Base-by-base conservation (phyloP, 2,888 invertebrate genomes). In the Sinelater perroti region DNA sequence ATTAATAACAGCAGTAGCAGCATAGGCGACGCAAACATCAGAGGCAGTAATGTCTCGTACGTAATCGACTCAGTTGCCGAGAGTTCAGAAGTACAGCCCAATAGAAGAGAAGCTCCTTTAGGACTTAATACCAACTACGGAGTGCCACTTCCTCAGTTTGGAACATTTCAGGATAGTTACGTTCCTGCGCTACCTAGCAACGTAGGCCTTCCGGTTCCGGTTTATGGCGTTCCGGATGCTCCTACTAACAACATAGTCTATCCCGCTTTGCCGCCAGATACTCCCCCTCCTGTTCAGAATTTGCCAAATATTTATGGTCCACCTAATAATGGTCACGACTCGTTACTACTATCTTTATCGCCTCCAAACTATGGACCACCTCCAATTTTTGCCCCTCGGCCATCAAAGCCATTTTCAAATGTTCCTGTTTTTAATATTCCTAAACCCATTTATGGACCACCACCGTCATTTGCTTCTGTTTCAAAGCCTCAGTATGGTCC, bases 171-270 rank as follows among this genome's bases (percentile, higher is more conserved):
- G 11, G 70, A 75, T 57, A 67, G 75, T 0, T 76, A 78, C 57
- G 66, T 73, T 20, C 74, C 76, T 28, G 62, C 77, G 60, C 61
- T 64, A 28, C 65, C 70, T 24, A 70, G 72, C 47, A 79, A 83
- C 77, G 70, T 79, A 75, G 83, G 82, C 54, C 75, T 79, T 8
- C 85, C 85, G 1, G 78, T 81, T 1, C 85, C 85, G 11, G 80
- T 86, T 0, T 86, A 86, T 69, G 85, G 85, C 49, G 82, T 82
- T 0, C 85, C 85, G 2, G 80, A 83, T 59, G 73, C 78, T 36
- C 78, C 80, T 5, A 70, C 74, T 2, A 77, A 75, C 62, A 78
- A 77, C 52, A 61, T 78, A 21, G 70, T 79, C 36, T 80, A 80
- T 67, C 79, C 80, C n/a, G 75, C 74, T 40, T 81, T 81, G 21